Base-by-base conservation (phyloP, 2,888 invertebrate species). In the Xestia c-nigrum region DNA sequence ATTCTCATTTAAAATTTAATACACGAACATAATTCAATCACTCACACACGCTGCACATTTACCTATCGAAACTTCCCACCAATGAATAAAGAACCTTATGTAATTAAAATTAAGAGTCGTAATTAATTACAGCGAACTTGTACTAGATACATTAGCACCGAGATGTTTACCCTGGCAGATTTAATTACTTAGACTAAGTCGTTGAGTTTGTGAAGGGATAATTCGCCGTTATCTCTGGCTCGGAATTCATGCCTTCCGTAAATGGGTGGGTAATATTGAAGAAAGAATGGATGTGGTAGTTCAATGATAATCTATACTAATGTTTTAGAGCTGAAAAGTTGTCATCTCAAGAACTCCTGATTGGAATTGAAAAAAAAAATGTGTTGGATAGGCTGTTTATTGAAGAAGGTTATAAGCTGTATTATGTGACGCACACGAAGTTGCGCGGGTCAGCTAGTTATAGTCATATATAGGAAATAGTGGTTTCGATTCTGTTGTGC, bases 121-220 rank as follows among this genome's bases (percentile, higher is more conserved):
- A 75, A 88, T 88, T 83, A 81, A 83, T 82, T 74, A 84, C 38
- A 57, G 38, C 61, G 69, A 86, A 72, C 74, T 83, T 76, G 68
- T 50, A 73, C 68, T 66, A 70, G 71, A 87, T 78, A 83, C 79
- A 81, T 85, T 87, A 88, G 80, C 85, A 59, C 84, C 74, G 81
- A 86, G 89, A 89, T 91, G 89, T 91, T 91, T 89, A 89, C 89
- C 89, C 88, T 84, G 83, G 82, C 84, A 88, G 90, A 91, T 91
- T 93, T 93, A 91, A 91, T 92, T 93, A 92, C 92, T 91, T 87
- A 87, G 86, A 90, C 90, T 89, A 86, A 88, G 89, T 88, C 71
- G 87, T 84, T 74, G 88, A 91, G 87, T 91, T 90, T 89, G 84
- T 86, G 88, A 89, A 90, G 87, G 90, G 88, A 92, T 92, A 91